These are phyloP conservation scores for Lasioglossum figueresi DNA, from an alignment of 2,888 invertebrate species.

Conservation along the genomic window DNA sequence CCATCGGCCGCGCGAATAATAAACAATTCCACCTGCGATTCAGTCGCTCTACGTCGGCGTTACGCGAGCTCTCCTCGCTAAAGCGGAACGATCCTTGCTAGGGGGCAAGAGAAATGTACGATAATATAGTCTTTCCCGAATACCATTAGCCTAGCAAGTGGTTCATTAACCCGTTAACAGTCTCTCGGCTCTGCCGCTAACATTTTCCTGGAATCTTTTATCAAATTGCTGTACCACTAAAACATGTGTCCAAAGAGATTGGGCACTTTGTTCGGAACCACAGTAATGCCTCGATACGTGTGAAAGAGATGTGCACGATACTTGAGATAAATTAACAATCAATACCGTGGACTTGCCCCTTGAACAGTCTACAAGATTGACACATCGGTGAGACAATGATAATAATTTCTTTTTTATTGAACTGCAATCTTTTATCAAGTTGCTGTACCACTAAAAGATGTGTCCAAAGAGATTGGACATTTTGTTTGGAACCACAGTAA, in stretches of 20 bases:
- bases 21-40: constrained; percentile 49
- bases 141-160: background rate
- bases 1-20: constrained; percentile 65
- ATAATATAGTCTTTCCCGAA: background rate
- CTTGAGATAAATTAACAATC: background rate
- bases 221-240: background rate
- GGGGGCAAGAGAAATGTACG: background rate
- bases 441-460: no score
- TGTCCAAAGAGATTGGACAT: no score
- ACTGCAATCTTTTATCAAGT: no score
- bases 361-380: no score
- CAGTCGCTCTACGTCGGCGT: constrained; percentile 34
- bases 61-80: constrained; percentile 1
- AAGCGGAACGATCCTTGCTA: constrained; percentile 31
- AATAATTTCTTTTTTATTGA: no score
- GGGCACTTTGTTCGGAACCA: no score
- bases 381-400: no score
- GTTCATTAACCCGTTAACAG: background rate
- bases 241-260: background rate
- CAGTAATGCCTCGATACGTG: no score
- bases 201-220: background rate
- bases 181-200: background rate
- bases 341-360: background rate
- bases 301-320: no score
- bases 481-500: no score